Base-by-base conservation (phyloP, 2,888 invertebrate species). In the Meta bourneti region DNA sequence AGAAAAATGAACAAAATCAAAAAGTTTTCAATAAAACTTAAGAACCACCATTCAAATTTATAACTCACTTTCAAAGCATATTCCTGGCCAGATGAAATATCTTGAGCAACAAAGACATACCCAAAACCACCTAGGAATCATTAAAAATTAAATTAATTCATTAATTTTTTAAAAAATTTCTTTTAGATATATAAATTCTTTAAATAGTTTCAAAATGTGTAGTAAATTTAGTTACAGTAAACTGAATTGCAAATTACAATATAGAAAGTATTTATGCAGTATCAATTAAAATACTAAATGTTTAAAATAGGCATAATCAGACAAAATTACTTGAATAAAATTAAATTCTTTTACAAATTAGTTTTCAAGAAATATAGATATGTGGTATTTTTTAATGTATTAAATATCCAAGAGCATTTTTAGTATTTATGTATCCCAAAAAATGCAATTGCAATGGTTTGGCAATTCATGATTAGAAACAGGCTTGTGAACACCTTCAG, bases 31-130 rank as follows among this genome's bases (percentile, higher is more conserved):
- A 74, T 19, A 0, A 72, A 74, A 9, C 8, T 19, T 19, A 74
- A 74, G n/a, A 34, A 4, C 34, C 34, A 34, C 4, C 34, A 34
- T 34, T 34, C 34, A 34, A 34, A 74, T 16, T 70, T 49, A 81
- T 71, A 69, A 82, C 93, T 94, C 94, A 97, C 97, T 96, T 99
- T 99, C 93, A 99, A 96, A 94, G 99, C 99, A 96, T 97, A 99
- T 94, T 98, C 98, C 93, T 97, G 97, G 93, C 98, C 97, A 93
- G 96, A 96, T 75, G 93, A 93, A 48, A 97, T 95, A 95, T 99
- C 98, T 96, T 98, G 98, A 94, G 98, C 98, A 94, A 98, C 97
- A 96, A 97, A 99, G 91, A 99, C 98, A 96, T 98, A 97, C 92
- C 98, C 98, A 96, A 98, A 99, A 93, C 99, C 99, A 96, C 99